Evolutionary conservation across 1,140 invertebrate genomes (phyloP).

Genomic region (Babylonia areolata): DNA sequence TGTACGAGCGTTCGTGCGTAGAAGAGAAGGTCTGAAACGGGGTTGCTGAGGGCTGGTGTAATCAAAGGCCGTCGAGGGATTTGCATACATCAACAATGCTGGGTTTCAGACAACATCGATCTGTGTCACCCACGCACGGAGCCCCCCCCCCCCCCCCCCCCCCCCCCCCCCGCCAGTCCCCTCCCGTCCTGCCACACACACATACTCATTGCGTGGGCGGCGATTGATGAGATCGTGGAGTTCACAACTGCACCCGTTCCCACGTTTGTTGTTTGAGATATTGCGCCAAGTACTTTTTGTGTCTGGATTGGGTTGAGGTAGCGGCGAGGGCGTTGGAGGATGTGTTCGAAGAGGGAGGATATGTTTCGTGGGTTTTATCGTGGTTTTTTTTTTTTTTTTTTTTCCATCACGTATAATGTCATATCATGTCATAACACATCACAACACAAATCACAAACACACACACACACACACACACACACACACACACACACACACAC

Average conservation of each 20-base stretch:
- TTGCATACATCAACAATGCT: not conserved
- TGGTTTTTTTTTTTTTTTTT: too few species aligned
- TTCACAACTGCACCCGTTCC: not conserved
- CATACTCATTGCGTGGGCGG: not conserved
- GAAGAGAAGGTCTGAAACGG: not conserved
- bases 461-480: too few species aligned
- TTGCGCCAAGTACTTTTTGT: not conserved
- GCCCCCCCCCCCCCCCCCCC: not conserved
- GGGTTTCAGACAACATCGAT: not conserved
- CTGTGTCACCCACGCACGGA: not conserved
- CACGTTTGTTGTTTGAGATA: not conserved
- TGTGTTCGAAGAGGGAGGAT: too few species aligned
- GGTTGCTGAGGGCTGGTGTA: too few species aligned
- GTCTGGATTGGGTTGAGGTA: not conserved
- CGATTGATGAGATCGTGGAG: not conserved
- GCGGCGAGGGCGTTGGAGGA: not conserved
- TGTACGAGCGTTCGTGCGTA: not conserved
- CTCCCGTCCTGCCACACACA: too few species aligned
- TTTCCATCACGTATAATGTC: too few species aligned
- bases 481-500: too few species aligned
- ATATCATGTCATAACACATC: too few species aligned
- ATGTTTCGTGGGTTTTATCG: too few species aligned
- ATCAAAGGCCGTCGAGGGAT: not conserved
- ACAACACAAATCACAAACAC: too few species aligned
- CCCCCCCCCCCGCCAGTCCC: too few species aligned